These are phyloP conservation scores for Sipha flava DNA, from an alignment of 1,140 invertebrate species.

Conservation along the genomic window DNA sequence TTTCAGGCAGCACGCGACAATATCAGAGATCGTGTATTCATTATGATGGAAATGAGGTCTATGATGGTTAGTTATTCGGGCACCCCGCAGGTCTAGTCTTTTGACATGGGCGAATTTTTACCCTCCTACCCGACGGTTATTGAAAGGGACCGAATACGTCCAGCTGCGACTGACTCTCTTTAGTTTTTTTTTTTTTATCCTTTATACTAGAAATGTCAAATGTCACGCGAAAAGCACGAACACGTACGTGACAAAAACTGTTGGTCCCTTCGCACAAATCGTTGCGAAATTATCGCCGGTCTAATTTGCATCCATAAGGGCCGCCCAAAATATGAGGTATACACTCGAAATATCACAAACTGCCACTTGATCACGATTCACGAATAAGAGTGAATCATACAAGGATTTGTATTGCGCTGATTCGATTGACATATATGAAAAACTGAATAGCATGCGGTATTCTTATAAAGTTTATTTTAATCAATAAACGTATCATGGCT, in stretches of 20 bases:
- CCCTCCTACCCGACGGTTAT: background rate
- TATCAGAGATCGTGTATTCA: background rate
- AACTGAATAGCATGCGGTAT: background rate
- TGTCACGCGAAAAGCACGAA: conserved; percentile 30
- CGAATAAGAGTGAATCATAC: background rate
- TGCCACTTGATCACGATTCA: conserved; percentile 25
- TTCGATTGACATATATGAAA: background rate
- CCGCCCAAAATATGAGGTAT: background rate
- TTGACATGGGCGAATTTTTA: conserved; percentile 19
- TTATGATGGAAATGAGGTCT: conserved; percentile 28
- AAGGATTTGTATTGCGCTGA: background rate
- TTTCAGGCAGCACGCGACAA: background rate
- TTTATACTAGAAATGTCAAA: conserved; percentile 20
- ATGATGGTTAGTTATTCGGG: conserved; percentile 24
- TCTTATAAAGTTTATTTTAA: too few species aligned
- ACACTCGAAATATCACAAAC: background rate
- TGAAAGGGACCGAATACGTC: background rate
- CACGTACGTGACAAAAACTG: conserved; percentile 26
- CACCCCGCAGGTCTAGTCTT: background rate
- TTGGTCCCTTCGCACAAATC: conserved; percentile 11
- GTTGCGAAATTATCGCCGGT: conserved; percentile 27
- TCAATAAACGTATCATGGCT: background rate
- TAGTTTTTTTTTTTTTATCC: conserved; percentile 2
- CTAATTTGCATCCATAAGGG: conserved; percentile 3
- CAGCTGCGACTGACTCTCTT: conserved; percentile 23